phyloP scores from a whole-genome alignment of 1,140 invertebrate species.

The Ostrea denselamellosa region DNA sequence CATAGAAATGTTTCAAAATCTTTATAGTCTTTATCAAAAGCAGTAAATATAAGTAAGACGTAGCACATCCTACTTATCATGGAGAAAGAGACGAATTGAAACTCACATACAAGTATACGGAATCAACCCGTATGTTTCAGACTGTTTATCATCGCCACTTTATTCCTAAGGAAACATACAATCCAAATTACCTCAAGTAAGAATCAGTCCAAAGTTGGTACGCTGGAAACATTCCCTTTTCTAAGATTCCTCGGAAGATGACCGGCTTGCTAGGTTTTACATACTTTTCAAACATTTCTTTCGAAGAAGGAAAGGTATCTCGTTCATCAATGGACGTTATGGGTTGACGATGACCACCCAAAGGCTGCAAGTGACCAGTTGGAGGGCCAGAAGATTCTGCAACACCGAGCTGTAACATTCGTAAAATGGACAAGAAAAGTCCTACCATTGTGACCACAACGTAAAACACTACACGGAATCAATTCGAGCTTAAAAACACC shows the following conservation, averaged over 20 bases:
- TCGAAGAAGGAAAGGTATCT: slow-evolving; percentile 65
- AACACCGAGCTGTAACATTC: neutral
- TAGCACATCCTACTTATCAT: too few relatives aligned
- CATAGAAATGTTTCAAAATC: too few relatives aligned
- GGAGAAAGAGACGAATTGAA: too few relatives aligned
- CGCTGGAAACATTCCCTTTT: slow-evolving; percentile 65
- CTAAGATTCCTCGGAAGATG: slow-evolving; percentile 65
- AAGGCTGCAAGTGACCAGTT: slow-evolving; percentile 52
- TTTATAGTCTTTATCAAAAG: too few relatives aligned
- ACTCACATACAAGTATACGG: too few relatives aligned
- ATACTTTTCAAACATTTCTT: slow-evolving; percentile 69
- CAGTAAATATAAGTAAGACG: too few relatives aligned
- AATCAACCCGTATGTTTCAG: too few relatives aligned
- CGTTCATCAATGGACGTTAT: slow-evolving; percentile 48
- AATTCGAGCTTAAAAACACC: neutral
- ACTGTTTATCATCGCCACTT: too few relatives aligned
- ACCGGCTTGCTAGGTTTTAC: slow-evolving; percentile 63
- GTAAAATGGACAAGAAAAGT: neutral
- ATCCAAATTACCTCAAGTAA: slow-evolving; percentile 65
- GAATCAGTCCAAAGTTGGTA: slow-evolving; percentile 74
- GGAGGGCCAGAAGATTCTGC: neutral
- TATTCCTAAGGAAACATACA: too few relatives aligned
- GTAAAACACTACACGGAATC: neutral
- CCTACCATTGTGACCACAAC: neutral
- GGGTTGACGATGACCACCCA: slow-evolving; percentile 58